Conservation (phyloP, 2,888 invertebrate species). For the Axea sp. region DNA sequence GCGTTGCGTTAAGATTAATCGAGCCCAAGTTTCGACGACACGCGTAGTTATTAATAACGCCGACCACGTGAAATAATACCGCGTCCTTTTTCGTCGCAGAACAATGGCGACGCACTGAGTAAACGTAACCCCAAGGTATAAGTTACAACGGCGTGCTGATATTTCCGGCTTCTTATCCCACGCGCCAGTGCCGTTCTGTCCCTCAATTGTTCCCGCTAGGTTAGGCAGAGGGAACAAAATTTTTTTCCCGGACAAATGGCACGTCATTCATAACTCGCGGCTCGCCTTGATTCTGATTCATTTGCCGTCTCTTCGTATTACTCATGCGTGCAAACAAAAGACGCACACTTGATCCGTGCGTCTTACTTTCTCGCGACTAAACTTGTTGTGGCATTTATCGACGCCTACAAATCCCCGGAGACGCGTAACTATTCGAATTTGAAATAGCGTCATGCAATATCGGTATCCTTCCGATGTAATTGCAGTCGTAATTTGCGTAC, state of each 20-base stretch:
- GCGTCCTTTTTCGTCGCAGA: slow-evolving; percentile 38
- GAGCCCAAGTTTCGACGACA: slow-evolving; percentile 38
- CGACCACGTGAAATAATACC: slow-evolving; percentile 37
- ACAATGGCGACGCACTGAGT: slow-evolving; percentile 39
- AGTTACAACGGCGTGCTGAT: slow-evolving; percentile 42
- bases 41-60: slow-evolving; percentile 38
- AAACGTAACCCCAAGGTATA: slow-evolving; percentile 32
- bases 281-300: slow-evolving; percentile 74
- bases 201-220: slow-evolving; percentile 12
- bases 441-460: slow-evolving; percentile 5
- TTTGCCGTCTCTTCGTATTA: slow-evolving; percentile 70
- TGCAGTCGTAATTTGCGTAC: slow-evolving; percentile 48
- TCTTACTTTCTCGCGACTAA: slow-evolving; percentile 30
- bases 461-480: slow-evolving; percentile 26
- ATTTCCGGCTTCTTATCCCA: slow-evolving; percentile 62
- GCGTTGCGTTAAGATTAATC: slow-evolving; percentile 33
- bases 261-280: slow-evolving; percentile 73
- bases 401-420: slow-evolving; percentile 39
- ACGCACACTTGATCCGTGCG: slow-evolving; percentile 50
- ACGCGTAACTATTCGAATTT: slow-evolving; percentile 2
- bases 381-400: slow-evolving; percentile 52
- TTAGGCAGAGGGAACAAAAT: slow-evolving; percentile 8
- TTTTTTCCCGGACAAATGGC: slow-evolving; percentile 67
- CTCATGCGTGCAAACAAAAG: slow-evolving; percentile 64
- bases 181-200: slow-evolving; percentile 42